Evolutionary conservation across 2,113 vertebrate species (phyloP).

Genomic region (Megaceryle maxima): DNA sequence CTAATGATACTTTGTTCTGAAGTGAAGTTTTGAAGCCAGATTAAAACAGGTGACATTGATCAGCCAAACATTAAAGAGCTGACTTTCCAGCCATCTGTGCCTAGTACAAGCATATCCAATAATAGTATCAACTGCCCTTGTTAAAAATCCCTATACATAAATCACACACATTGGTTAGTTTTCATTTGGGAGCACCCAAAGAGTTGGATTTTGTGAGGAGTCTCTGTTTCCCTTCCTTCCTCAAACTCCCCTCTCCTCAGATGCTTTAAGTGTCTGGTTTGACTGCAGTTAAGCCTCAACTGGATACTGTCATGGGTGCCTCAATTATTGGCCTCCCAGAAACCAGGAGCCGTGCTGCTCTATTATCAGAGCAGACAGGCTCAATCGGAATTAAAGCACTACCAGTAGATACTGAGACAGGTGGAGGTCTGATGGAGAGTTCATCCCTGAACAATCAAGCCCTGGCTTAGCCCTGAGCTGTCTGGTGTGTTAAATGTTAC

Average conservation of each 20-base stretch:
- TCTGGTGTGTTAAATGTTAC: fast-evolving
- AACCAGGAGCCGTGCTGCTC: not conserved
- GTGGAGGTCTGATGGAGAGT: not conserved
- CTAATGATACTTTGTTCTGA: not conserved
- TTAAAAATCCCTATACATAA: not conserved
- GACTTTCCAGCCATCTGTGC: not conserved
- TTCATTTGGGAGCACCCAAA: not conserved
- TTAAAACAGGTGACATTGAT: not conserved
- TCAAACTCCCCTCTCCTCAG: not conserved
- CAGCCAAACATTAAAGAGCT: not conserved
- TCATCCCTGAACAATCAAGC: no score
- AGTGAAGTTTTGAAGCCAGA: not conserved
- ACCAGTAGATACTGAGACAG: fast-evolving
- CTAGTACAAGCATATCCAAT: not conserved
- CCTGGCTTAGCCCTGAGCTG: not conserved
- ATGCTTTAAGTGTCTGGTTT: not conserved
- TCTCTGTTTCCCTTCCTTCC: not conserved
- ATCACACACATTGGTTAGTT: not conserved
- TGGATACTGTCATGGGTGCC: not conserved
- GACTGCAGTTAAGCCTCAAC: not conserved
- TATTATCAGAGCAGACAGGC: not conserved
- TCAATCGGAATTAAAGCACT: not conserved
- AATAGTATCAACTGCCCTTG: not conserved
- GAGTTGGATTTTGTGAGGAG: not conserved
- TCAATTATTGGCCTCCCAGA: not conserved